Conservation (phyloP, 2,888 invertebrate species). For the Brachypterus glaber region DNA sequence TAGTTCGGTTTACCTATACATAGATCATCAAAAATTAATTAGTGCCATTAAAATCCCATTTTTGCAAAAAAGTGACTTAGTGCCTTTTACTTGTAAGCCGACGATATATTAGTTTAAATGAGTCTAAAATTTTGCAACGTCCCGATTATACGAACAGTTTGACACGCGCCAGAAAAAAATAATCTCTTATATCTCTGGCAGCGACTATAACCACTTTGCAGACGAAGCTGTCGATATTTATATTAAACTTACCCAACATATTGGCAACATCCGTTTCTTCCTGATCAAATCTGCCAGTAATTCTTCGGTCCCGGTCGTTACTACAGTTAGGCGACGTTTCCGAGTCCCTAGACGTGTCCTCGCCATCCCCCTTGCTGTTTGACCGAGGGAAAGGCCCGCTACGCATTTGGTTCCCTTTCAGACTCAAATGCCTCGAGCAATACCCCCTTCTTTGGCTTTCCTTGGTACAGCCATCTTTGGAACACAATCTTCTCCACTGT, state of each 20-base stretch:
- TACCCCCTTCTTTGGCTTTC: slow-evolving; percentile 96
- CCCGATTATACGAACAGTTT: too few species aligned
- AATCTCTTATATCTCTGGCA: too few species aligned
- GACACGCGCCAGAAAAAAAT: too few species aligned
- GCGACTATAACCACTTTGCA: too few species aligned
- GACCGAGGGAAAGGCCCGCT: slow-evolving; percentile 42
- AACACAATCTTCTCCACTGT: slow-evolving; percentile 96
- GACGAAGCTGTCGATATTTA: too few species aligned
- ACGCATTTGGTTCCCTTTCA: slow-evolving; percentile 59
- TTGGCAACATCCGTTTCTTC: slow-evolving; percentile 96
- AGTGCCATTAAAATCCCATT: too few species aligned
- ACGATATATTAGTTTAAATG: too few species aligned
- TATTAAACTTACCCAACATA: slow-evolving; percentile 84
- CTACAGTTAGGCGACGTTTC: slow-evolving; percentile 80
- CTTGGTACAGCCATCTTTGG: slow-evolving; percentile 80
- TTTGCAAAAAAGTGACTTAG: too few species aligned
- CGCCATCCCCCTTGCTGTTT: slow-evolving; percentile 58
- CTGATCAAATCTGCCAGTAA: slow-evolving; percentile 77
- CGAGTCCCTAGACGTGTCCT: slow-evolving; percentile 83
- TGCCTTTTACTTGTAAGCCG: too few species aligned
- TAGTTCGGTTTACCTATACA: too few species aligned
- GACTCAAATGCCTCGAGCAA: slow-evolving; percentile 92
- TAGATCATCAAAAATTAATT: too few species aligned
- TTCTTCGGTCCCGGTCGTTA: slow-evolving; percentile 55
- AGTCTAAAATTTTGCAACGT: too few species aligned